Evolutionary conservation across 2,888 invertebrate genomes (phyloP).

Genomic region (Buathra laborator): DNA sequence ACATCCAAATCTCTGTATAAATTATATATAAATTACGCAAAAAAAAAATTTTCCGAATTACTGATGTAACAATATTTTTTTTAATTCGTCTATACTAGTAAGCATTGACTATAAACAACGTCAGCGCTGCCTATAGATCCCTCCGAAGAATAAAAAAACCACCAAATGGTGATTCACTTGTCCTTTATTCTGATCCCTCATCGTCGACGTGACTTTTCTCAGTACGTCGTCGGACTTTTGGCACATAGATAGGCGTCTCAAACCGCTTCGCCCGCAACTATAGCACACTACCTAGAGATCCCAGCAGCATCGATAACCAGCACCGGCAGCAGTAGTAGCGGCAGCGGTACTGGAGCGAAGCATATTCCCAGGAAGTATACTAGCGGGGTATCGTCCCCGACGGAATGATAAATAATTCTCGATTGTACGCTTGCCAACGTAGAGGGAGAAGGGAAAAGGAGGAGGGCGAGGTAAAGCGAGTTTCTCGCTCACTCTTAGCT

Average conservation of each 20-base stretch:
- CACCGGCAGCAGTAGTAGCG: not conserved
- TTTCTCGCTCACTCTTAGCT: constrained; percentile 48
- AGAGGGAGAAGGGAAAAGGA: not conserved
- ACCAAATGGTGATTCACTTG: not conserved
- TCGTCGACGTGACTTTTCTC: constrained; percentile 9
- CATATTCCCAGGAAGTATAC: constrained; percentile 69
- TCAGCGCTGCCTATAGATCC: too few species aligned
- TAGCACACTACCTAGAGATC: not conserved
- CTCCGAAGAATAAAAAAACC: too few species aligned
- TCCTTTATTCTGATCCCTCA: not conserved
- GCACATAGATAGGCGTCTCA: constrained; percentile 17
- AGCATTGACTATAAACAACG: too few species aligned
- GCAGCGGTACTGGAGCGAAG: constrained; percentile 32
- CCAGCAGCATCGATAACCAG: constrained; percentile 13
- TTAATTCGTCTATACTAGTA: too few species aligned
- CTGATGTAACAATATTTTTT: too few species aligned
- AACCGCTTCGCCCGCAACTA: not conserved
- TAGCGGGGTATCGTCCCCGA: constrained; percentile 69
- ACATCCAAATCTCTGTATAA: too few species aligned
- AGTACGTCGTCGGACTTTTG: constrained; percentile 33
- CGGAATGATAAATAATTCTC: constrained; percentile 72
- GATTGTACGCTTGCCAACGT: constrained; percentile 69
- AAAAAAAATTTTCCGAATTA: too few species aligned
- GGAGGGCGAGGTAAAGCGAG: constrained; percentile 47
- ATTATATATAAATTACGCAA: too few species aligned